Conservation (phyloP, 2,113 vertebrate genomes). For the Phyllopteryx taeniolatus region DNA sequence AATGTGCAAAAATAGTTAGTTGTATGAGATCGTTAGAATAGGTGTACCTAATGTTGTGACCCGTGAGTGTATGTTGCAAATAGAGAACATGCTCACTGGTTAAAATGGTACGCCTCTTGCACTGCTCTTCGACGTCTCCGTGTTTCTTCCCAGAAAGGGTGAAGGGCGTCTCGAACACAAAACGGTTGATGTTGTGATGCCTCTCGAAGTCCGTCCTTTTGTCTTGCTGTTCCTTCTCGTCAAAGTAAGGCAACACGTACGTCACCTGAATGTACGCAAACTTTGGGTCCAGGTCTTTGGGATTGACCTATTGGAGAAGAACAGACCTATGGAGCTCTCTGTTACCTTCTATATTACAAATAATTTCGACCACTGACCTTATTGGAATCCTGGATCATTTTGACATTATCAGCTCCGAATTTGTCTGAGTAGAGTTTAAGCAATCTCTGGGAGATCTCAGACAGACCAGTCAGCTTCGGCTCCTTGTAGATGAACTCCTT, state of each 20-base stretch:
- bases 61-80: background rate
- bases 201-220: constrained; percentile 92
- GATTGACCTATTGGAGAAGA: constrained; percentile 81
- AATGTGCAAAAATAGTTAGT: background rate
- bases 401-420: constrained; percentile 95
- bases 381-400: constrained; percentile 99
- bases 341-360: background rate
- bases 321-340: background rate
- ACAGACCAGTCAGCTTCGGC: constrained; percentile 93
- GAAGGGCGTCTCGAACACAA: constrained; percentile 96
- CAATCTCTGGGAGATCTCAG: constrained; percentile 95
- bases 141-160: constrained; percentile 95
- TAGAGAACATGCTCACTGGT: constrained; percentile 77
- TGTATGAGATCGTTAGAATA: background rate
- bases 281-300: constrained; percentile 92
- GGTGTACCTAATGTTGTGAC: background rate
- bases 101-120: constrained; percentile 90
- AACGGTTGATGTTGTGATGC: constrained; percentile 94
- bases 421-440: constrained; percentile 98
- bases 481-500: constrained; percentile 99
- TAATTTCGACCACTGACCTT: constrained; percentile 74
- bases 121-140: constrained; percentile 93
- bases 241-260: constrained; percentile 91
- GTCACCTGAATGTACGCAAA: constrained; percentile 98
- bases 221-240: constrained; percentile 90